These are phyloP conservation scores for Cebus imitator DNA, from an alignment of 2,113 vertebrate species.

Conservation along the genomic window DNA sequence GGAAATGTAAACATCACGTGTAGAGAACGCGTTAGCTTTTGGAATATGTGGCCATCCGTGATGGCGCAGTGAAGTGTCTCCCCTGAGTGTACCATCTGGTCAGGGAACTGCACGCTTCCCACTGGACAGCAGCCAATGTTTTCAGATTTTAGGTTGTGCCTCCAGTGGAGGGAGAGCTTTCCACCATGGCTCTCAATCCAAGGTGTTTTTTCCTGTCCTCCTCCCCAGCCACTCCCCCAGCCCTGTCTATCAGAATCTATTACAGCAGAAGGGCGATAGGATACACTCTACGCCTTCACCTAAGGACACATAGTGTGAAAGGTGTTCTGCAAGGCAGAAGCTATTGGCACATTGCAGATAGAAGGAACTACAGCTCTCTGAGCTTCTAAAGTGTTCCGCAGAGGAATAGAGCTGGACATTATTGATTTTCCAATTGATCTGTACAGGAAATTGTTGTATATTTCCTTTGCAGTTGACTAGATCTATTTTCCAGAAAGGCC, in stretches of 20 bases:
- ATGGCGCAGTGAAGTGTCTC: accelerated
- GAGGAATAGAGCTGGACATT: not conserved
- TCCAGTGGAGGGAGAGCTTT: not conserved
- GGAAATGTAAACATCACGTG: not conserved
- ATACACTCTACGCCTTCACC: not conserved
- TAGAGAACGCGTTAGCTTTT: not conserved
- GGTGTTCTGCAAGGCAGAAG: not conserved
- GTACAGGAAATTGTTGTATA: not conserved
- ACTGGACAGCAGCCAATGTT: accelerated
- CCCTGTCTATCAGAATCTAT: not conserved
- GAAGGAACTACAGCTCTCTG: not conserved
- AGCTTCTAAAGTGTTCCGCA: not conserved
- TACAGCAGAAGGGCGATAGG: not conserved
- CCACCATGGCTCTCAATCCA: not conserved
- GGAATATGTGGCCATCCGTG: not conserved
- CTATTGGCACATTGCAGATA: no score
- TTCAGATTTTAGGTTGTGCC: not conserved
- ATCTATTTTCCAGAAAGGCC: not conserved
- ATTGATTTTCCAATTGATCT: not conserved
- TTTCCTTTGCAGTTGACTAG: not conserved
- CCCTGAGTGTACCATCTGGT: accelerated
- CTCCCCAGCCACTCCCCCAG: not conserved
- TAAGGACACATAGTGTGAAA: not conserved
- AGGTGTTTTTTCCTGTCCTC: not conserved
- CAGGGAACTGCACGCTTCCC: not conserved